Base-by-base conservation (phyloP, 2,888 invertebrate species). In the Athalia circularis region DNA sequence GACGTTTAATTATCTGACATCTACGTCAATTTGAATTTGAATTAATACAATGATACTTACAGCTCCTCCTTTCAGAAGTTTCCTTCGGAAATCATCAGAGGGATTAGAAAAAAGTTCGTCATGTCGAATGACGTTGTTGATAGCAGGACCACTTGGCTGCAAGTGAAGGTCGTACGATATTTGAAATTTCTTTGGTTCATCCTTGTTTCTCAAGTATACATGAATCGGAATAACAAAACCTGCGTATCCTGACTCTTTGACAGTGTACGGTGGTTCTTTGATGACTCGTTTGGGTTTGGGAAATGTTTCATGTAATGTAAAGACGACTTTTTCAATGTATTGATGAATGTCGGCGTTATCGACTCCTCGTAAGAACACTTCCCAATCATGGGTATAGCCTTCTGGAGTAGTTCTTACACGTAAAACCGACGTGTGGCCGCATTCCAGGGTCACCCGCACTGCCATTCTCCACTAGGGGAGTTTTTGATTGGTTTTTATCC, bases 351-450 rank as follows among this genome's bases (percentile, higher is more conserved):
- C 96, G 83, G 95, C 94, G 84, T 95, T 95, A 88, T 98, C 97
- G 83, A 94, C 94, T 77, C 98, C 98, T 87, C 96, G 93, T 43
- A 99, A 97, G 92, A 96, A 98, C 77, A 99, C 95, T 90, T 97
- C 96, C 99, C 99, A 99, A 90, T 99, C 98, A 92, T 99, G 99
- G 84, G 98, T 99, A 90, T 96, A 98, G 67, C 97, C 98, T 89
- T 97, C 96, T 43, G 94, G 94, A 11, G 97, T 97, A 85, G 94
- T 94, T 89, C 96, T 96, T 77, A 94, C 94, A 87, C 96, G 94
- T 84, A 97, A 90, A 80, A 94, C 93, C 83, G 98, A 97, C 91
- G 94, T 94, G 91, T 99, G 98, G 83, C 98, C 98, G 90, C 98
- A 95, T 92, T 98, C 98, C 88, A 98, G 94, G 90, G 94, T 95